These are phyloP conservation scores for Drosophila mettleri DNA, from an alignment of 2,888 invertebrate species.

Conservation along the genomic window DNA sequence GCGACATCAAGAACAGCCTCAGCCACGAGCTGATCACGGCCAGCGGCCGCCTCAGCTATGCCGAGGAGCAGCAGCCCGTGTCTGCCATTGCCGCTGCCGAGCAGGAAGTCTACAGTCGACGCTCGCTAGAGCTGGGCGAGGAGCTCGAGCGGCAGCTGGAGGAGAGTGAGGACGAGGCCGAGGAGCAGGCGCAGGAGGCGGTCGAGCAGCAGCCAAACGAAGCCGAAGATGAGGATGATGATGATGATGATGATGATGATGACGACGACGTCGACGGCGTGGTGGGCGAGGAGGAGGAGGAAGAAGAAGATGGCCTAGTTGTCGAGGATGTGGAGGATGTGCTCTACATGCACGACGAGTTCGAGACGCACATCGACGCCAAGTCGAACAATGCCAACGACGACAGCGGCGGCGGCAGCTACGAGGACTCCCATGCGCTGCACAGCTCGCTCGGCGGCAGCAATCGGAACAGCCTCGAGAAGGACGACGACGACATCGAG, in stretches of 20 bases:
- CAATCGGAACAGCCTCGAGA: constrained; percentile 84
- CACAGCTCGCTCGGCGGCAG: constrained; percentile 84
- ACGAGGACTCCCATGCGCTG: constrained; percentile 84
- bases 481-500: constrained; percentile 84
- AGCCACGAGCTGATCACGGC: constrained; percentile 83
- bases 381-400: constrained; percentile 84
- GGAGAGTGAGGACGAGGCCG: constrained; percentile 70
- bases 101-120: constrained; percentile 76
- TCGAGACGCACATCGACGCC: constrained; percentile 83
- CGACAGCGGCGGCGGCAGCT: constrained; percentile 85
- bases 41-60: constrained; percentile 77
- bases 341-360: constrained; percentile 81
- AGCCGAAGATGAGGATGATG: constrained; percentile 6
- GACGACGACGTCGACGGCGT: constrained; percentile 75
- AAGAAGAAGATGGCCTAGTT: constrained; percentile 53
- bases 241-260: constrained; percentile 54
- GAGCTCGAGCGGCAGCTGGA: constrained; percentile 65
- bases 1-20: constrained; percentile 85
- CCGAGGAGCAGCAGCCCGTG: constrained; percentile 77
- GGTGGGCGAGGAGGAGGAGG: constrained; percentile 54
- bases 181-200: constrained; percentile 49
- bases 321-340: constrained; percentile 71
- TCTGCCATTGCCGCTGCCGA: constrained; percentile 57
- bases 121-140: constrained; percentile 76
- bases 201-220: constrained; percentile 52